Percentiles rank a stretch among this genome's conserved stretches.
Evolutionary conservation across 30 jellyfish, hydroid and myxozoan genomes (phyloP).

Genomic region (Nemopilema nomurai): DNA sequence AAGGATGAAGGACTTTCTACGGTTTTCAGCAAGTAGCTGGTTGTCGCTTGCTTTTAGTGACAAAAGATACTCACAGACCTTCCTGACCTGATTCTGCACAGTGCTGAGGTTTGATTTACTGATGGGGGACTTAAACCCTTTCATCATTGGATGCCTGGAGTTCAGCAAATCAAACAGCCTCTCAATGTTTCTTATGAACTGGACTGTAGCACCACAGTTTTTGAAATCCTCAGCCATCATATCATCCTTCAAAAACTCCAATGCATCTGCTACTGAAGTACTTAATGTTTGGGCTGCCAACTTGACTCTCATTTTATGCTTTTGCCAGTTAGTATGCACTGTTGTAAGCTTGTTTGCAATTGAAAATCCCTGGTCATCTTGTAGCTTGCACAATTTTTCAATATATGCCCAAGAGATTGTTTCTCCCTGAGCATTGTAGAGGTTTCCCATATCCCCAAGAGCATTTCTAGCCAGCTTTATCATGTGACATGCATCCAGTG

Average conservation of each 20-base stretch:
- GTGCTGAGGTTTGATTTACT: not conserved
- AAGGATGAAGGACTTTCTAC: constrained; percentile 15
- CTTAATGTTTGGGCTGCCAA: constrained; percentile 49
- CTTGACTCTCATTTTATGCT: constrained; percentile 43
- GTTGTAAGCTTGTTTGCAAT: constrained; percentile 12
- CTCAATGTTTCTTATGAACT: constrained; percentile 17
- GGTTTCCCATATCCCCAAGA: constrained; percentile 15
- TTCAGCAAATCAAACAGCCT: constrained; percentile 51
- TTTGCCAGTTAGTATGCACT: constrained; percentile 16
- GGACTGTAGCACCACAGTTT: constrained; percentile 33
- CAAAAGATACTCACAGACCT: constrained; percentile 1
- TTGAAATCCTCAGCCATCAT: constrained; percentile 7
- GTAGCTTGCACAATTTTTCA: constrained; percentile 11
- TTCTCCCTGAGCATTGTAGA: constrained; percentile 1
- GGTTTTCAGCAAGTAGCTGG: constrained; percentile 5
- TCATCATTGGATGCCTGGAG: constrained; percentile 71
- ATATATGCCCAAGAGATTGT: constrained; percentile 18
- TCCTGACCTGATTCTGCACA: not conserved
- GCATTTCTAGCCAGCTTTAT: constrained; percentile 52
- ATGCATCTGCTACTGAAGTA: constrained; percentile 48
- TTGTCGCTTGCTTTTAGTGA: constrained; percentile 8
- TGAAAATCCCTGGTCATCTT: constrained; percentile 25
- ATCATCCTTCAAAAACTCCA: constrained; percentile 3
- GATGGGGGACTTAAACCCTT: constrained; percentile 68
- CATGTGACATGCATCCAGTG: constrained; percentile 47